A percentile compares a stretch with the other conserved stretches of the same genome.
phyloP scores from a whole-genome alignment of 2,888 invertebrate genomes.

The Geophilus truncorum region DNA sequence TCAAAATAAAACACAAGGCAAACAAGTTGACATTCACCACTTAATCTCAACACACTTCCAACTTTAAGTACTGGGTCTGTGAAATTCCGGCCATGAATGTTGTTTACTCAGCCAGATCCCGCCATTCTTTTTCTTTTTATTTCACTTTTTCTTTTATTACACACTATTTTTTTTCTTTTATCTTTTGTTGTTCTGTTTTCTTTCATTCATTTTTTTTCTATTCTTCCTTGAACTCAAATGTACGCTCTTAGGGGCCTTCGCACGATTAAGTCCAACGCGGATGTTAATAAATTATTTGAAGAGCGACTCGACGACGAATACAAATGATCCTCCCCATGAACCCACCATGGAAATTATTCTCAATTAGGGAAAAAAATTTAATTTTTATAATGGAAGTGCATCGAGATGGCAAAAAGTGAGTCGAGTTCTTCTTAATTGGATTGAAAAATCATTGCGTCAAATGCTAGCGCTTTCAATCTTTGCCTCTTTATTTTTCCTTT shows the following conservation, averaged over 20 bases:
- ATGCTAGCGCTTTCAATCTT: neutral
- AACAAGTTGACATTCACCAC: neutral
- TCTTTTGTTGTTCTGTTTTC: neutral
- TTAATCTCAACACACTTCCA: neutral
- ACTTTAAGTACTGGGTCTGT: neutral
- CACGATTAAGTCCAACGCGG: conserved; percentile 4
- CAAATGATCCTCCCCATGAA: neutral
- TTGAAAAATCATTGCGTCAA: neutral
- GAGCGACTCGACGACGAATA: conserved; percentile 5
- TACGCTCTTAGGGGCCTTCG: neutral
- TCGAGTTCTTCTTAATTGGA: neutral
- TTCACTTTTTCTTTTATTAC: neutral
- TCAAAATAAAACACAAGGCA: neutral
- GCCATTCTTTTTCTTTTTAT: neutral
- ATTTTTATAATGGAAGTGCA: neutral
- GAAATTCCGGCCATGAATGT: neutral
- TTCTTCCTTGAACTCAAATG: neutral
- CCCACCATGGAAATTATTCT: neutral
- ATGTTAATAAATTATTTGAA: conserved; percentile 10
- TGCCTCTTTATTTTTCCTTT: neutral
- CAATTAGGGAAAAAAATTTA: neutral
- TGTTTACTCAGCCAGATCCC: neutral
- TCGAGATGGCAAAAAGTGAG: neutral
- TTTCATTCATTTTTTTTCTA: neutral
- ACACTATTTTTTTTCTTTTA: neutral